Evolutionary conservation across 2,113 vertebrate species (phyloP), one percentile per base, ranked within the genome.

Genomic region (Lophochroa leadbeateri): DNA sequence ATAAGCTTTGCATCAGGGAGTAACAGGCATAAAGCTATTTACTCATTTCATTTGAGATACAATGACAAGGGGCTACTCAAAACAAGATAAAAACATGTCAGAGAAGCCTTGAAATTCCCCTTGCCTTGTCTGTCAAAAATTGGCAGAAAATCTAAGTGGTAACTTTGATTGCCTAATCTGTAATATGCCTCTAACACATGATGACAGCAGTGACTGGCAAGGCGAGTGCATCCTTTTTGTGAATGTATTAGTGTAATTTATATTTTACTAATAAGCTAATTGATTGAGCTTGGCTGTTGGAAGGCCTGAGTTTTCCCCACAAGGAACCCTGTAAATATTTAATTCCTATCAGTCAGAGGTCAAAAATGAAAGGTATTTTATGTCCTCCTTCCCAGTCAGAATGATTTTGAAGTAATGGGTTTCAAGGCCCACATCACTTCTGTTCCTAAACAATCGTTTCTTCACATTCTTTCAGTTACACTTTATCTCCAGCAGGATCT

Each of bases 401-500:
- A 92, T 0, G 0, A 84, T 89, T 94, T 90, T 91, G 49, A 96
- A 84, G 69, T 63, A 68, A 90, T 82, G 74, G 33, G 43, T 93
- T 96, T 92, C 95, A 82, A 85, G 74, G 46, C 50, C 15, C 53
- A 65, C 58, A 46, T 63, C 81, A 71, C 31, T 90, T 95, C 72
- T 94, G 70, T 64, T 94, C 76, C 60, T 75, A 87, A 90, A 88
- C 69, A 84, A 92, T 86, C 1, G 1, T 85, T 92, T 92, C 33
- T 29, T 43, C 46, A 49, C 76, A 37, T 91, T 92, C 82, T 95
- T 96, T 84, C 86, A 82, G 89, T 88, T 88, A 74, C n/a, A 70
- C 70, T 96, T 95, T 87, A 94, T 90, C 86, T 93, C 50, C 69
- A 87, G 15, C 21, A 83, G 44, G 72, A 96, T 95, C 87, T 95